A percentile compares a stretch with the other conserved stretches of the same genome.
These are phyloP conservation scores for Cataglyphis hispanica DNA, from an alignment of 1,140 invertebrate genomes.

Conservation along the genomic window DNA sequence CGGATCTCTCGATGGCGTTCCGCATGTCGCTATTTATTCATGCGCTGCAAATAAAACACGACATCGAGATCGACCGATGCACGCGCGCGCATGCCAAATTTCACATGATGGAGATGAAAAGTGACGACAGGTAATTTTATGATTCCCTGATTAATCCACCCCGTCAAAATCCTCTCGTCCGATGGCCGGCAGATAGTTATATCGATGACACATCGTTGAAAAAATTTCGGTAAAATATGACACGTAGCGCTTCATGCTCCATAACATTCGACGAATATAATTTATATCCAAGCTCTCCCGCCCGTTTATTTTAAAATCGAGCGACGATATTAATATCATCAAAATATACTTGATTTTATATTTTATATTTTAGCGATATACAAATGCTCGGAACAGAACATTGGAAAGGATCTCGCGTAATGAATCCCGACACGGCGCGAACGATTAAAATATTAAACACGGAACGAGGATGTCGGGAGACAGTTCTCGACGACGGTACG, in stretches of 20 bases:
- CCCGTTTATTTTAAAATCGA: not conserved
- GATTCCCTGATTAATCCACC: slow-evolving; percentile 51
- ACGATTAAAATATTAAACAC: slow-evolving; percentile 59
- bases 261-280: slow-evolving; percentile 26
- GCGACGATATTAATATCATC: slow-evolving; percentile 10
- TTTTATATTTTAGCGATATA: no score
- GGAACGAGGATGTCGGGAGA: slow-evolving; percentile 37
- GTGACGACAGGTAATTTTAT: slow-evolving; percentile 62
- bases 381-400: slow-evolving; percentile 15
- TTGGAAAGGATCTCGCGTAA: slow-evolving; percentile 46
- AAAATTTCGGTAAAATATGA: slow-evolving; percentile 41
- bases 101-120: slow-evolving; percentile 56
- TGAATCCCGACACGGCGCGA: slow-evolving; percentile 6
- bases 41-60: slow-evolving; percentile 56
- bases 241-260: not conserved
- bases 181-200: slow-evolving; percentile 30
- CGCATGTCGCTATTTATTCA: slow-evolving; percentile 54
- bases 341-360: no score
- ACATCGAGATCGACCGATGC: slow-evolving; percentile 37
- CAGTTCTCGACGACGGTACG: slow-evolving; percentile 38
- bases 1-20: not conserved
- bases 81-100: slow-evolving; percentile 41
- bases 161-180: slow-evolving; percentile 23
- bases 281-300: not conserved
- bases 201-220: slow-evolving; percentile 29